Percentiles rank a stretch among this genome's conserved stretches.
These are phyloP conservation scores for Scaptomyza polygonia DNA, from an alignment of 2,888 invertebrate species.

Conservation along the genomic window DNA sequence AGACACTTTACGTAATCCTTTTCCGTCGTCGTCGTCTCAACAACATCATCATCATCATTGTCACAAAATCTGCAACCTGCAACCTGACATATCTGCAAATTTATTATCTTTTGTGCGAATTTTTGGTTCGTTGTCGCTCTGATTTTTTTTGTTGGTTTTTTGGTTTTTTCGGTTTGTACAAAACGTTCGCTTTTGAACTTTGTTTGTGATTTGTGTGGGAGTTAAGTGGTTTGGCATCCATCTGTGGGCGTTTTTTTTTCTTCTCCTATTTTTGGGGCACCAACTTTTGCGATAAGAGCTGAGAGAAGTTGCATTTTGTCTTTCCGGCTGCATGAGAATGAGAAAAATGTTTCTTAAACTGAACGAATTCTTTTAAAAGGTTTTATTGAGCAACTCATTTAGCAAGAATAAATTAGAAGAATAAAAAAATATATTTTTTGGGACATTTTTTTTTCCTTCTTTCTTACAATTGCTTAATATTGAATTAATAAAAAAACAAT, in stretches of 20 bases:
- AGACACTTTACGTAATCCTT: slow-evolving; percentile 75
- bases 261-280: slow-evolving; percentile 12
- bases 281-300: slow-evolving; percentile 8
- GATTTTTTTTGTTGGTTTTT: slow-evolving; percentile 13
- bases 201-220: slow-evolving; percentile 71
- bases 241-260: neutral
- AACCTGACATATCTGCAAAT: slow-evolving; percentile 47
- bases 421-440: too few species aligned
- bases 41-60: slow-evolving; percentile 32
- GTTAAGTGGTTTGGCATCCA: slow-evolving; percentile 14
- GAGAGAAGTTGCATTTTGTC: slow-evolving; percentile 26
- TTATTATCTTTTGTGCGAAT: slow-evolving; percentile 67
- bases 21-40: slow-evolving; percentile 34
- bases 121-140: slow-evolving; percentile 31
- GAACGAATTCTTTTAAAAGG: too few species aligned
- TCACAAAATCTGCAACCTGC: slow-evolving; percentile 37
- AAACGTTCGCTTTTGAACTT: slow-evolving; percentile 73
- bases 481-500: too few species aligned
- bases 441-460: neutral
- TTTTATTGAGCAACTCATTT: too few species aligned
- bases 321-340: slow-evolving; percentile 9
- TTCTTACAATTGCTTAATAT: neutral
- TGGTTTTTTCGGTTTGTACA: too few species aligned
- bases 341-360: slow-evolving; percentile 28
- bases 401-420: too few species aligned